Evolutionary conservation across 2,888 invertebrate genomes (phyloP), one percentile per base, ranked within the genome.

Genomic region (Octodonta nipae): DNA sequence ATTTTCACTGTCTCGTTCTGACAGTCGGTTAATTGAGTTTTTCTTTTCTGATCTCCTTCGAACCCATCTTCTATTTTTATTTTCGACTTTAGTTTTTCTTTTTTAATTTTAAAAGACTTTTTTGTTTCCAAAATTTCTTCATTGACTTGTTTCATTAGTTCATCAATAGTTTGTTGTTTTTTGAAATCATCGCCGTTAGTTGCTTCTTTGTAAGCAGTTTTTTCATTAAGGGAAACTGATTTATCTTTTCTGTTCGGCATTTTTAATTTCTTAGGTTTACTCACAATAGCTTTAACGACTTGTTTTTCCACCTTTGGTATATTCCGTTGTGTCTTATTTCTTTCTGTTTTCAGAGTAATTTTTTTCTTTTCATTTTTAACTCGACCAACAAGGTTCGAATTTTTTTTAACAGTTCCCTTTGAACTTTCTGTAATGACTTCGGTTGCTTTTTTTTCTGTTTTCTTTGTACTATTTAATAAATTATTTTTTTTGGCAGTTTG

Each of bases 401-500:
- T n/a, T n/a, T n/a, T n/a, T n/a, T n/a, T n/a, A n/a, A n/a, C n/a
- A n/a, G n/a, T n/a, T n/a, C n/a, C 25, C 28, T 39, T 40, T 28
- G 35, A 14, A 22, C 25, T 27, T 28, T 29, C 15, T 12, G 35
- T 11, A 25, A 36, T 15, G 32, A 33, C 29, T 15, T 36, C 35
- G 20, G 26, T 30, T 25, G 34, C 12, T 11, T 30, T 29, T 37
- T 36, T 40, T n/a, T n/a, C n/a, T n/a, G n/a, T n/a, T 33, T 38
- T 43, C 32, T 41, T 39, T 27, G 24, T 26, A 29, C 12, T 37
- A 33, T 36, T 41, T 34, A 33, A 35, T 37, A 38, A 43, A 45
- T 40, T 43, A 41, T 34, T 15, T 37, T 50, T 51, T 35, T 50
- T 55, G 40, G 44, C 44, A 42, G 47, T 46, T 45, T 53, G 50